Evolutionary conservation across 2,113 vertebrate species (phyloP).

Genomic region (Otolemur garnettii): DNA sequence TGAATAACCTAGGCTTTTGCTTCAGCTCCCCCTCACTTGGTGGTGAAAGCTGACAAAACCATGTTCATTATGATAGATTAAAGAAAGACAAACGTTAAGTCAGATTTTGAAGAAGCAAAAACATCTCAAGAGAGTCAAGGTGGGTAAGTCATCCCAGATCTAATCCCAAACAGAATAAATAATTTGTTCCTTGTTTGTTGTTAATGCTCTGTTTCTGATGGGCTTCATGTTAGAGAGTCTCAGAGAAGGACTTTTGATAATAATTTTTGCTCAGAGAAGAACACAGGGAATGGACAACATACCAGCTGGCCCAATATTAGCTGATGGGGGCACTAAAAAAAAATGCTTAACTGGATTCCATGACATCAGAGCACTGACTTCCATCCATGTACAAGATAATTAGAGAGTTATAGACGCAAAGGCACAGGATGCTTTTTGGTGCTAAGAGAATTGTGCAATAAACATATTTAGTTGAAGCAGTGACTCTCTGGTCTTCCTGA

Average conservation of each 20-base stretch:
- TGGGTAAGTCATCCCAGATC: not conserved
- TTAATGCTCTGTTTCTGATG: not conserved
- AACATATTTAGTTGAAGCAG: not conserved
- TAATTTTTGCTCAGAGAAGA: slow-evolving; percentile 35
- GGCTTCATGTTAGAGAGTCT: slow-evolving; percentile 19
- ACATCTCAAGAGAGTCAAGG: not conserved
- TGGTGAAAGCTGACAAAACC: slow-evolving; percentile 39
- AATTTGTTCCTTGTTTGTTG: not conserved
- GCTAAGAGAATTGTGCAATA: slow-evolving; percentile 31
- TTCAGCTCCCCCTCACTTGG: slow-evolving; percentile 41
- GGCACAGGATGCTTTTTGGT: slow-evolving; percentile 32
- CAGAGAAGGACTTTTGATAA: not conserved
- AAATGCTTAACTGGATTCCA: not conserved
- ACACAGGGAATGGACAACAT: not conserved
- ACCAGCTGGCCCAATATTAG: not conserved
- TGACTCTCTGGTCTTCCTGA: slow-evolving; percentile 32
- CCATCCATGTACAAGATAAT: not conserved
- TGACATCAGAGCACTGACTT: not conserved
- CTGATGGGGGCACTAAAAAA: slow-evolving; percentile 1
- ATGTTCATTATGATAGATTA: not conserved
- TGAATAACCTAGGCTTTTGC: slow-evolving; percentile 64
- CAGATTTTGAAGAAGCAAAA: slow-evolving; percentile 23
- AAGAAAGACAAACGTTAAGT: not conserved
- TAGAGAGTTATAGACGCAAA: not conserved
- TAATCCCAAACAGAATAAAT: not conserved